These are phyloP conservation scores for Urophycis tenuis DNA, from an alignment of 2,797 vertebrate genomes.

Conservation along the genomic window DNA sequence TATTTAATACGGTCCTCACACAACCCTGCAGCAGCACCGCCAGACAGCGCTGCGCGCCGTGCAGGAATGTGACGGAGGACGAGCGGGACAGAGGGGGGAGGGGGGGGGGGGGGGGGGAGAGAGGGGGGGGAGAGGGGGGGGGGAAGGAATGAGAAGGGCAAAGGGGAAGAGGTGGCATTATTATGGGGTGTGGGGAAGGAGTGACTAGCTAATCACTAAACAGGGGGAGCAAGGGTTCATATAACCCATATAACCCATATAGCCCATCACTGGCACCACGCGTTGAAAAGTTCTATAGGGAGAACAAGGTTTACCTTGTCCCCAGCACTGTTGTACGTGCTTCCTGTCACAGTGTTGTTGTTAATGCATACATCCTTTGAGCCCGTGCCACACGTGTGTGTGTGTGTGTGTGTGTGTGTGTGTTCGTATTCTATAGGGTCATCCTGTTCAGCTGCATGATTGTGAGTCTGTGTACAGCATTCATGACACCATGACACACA, in stretches of 20 bases:
- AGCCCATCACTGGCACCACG: background rate
- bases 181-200: background rate
- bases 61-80: conserved; percentile 41
- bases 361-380: conserved; percentile 9
- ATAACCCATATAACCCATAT: no score
- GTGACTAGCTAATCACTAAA: background rate
- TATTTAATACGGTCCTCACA: conserved; percentile 9
- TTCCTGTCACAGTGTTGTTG: conserved; percentile 10
- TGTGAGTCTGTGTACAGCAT: background rate
- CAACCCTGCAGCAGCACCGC: background rate
- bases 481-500: background rate
- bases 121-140: conserved; percentile 10
- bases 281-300: background rate
- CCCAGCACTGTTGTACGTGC: conserved; percentile 2
- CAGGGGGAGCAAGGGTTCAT: background rate
- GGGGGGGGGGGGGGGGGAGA: conserved; percentile 16
- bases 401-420: no score
- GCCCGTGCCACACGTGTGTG: background rate
- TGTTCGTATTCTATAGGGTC: background rate
- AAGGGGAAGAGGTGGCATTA: conserved; percentile 15
- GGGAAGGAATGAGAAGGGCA: conserved; percentile 33
- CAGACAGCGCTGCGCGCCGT: conserved; percentile 10
- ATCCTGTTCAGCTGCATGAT: background rate
- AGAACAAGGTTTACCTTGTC: background rate
- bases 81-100: background rate